A percentile compares a stretch with the other conserved stretches of the same genome.
phyloP scores from a whole-genome alignment of 2,113 vertebrate genomes.

The Brevimyrus niger region DNA sequence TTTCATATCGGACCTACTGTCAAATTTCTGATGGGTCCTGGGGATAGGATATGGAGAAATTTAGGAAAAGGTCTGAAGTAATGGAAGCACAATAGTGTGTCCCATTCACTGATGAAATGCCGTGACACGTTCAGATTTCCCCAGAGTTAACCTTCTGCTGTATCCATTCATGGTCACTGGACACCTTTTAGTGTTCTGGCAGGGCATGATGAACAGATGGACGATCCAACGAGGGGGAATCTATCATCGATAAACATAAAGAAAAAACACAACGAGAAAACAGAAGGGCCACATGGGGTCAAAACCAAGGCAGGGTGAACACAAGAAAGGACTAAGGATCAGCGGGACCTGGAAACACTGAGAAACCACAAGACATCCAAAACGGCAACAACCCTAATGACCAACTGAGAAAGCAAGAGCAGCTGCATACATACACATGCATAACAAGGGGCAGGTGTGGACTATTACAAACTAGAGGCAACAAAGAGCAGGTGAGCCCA shows the following conservation, averaged over 20 bases:
- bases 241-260: not conserved
- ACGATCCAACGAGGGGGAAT: not conserved
- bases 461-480: too few species aligned
- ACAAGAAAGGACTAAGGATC: not conserved
- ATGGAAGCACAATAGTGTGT: not conserved
- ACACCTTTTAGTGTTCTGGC: not conserved
- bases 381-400: not conserved
- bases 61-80: not conserved
- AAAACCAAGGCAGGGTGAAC: not conserved
- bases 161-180: not conserved
- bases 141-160: not conserved
- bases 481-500: not conserved
- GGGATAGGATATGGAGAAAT: not conserved
- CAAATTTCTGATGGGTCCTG: not conserved
- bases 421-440: not conserved
- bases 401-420: not conserved
- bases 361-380: not conserved
- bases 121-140: not conserved
- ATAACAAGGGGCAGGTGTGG: not conserved
- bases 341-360: not conserved
- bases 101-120: not conserved
- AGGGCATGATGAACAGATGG: not conserved
- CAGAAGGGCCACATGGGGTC: not conserved
- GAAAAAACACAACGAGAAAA: not conserved
- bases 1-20: not conserved